Conservation (phyloP, 2,888 invertebrate species). For the Notodonta ziczac region DNA sequence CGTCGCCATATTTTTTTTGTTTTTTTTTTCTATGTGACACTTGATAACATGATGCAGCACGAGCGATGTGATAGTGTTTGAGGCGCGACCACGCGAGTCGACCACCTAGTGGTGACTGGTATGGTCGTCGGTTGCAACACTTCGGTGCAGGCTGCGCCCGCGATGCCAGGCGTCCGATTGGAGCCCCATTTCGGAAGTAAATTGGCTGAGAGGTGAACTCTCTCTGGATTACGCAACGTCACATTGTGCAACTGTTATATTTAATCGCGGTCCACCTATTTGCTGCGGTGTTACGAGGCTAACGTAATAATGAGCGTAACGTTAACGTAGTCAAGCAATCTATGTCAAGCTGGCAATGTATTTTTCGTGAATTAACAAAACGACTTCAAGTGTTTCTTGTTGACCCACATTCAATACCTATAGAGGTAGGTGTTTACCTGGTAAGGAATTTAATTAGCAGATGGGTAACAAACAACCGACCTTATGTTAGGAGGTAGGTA, state of each 20-base stretch:
- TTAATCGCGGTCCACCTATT: slow-evolving; percentile 25
- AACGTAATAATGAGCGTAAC: slow-evolving; percentile 4
- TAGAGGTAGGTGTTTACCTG: too few species aligned
- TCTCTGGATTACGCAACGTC: slow-evolving; percentile 69
- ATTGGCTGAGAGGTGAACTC: slow-evolving; percentile 62
- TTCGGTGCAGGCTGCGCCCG: slow-evolving; percentile 40
- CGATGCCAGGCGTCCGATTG: slow-evolving; percentile 37
- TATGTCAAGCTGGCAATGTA: neutral
- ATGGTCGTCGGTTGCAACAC: slow-evolving; percentile 51
- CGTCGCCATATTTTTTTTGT: slow-evolving; percentile 57
- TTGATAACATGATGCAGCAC: slow-evolving; percentile 41
- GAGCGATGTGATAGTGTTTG: slow-evolving; percentile 22
- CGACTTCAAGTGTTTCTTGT: too few species aligned
- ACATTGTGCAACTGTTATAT: slow-evolving; percentile 61
- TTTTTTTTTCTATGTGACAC: slow-evolving; percentile 18
- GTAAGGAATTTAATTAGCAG: too few species aligned
- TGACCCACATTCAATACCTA: too few species aligned
- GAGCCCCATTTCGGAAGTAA: slow-evolving; percentile 71
- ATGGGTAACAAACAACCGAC: too few species aligned
- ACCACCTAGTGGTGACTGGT: slow-evolving; percentile 73
- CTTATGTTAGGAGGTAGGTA: too few species aligned
- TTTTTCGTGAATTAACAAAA: too few species aligned
- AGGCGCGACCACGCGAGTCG: slow-evolving; percentile 70
- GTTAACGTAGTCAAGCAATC: neutral
- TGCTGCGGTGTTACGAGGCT: slow-evolving; percentile 14